Evolutionary conservation across 2,797 vertebrate species (phyloP).

Genomic region (Urosaurus nigricauda): DNA sequence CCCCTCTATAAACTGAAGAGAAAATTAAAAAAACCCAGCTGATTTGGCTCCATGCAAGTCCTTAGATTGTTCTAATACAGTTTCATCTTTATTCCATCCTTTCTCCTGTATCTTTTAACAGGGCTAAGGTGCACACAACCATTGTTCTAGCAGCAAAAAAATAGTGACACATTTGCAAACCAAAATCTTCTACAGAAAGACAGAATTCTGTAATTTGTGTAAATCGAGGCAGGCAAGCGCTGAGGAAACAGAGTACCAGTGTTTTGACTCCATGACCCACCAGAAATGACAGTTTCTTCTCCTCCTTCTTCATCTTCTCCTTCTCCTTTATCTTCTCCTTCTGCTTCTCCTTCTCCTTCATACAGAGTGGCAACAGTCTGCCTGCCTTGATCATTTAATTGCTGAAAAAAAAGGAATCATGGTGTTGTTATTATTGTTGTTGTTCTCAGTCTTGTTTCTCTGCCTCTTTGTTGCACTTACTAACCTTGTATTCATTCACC

Average conservation of each 20-base stretch:
- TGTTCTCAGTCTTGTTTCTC: not conserved
- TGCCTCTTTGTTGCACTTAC: not conserved
- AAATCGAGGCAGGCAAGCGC: too few relatives aligned
- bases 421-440: not conserved
- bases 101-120: not conserved
- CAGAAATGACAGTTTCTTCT: too few relatives aligned
- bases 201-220: too few relatives aligned
- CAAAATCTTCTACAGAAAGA: too few relatives aligned
- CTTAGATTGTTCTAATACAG: not conserved
- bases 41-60: not conserved
- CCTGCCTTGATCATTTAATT: not conserved
- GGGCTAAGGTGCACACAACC: not conserved
- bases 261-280: too few relatives aligned
- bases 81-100: not conserved
- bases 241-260: too few relatives aligned
- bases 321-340: too few relatives aligned
- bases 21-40: not conserved
- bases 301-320: too few relatives aligned
- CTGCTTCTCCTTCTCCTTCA: too few relatives aligned
- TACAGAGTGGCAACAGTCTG: too few relatives aligned
- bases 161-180: too few relatives aligned
- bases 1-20: rapidly evolving
- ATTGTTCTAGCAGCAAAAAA: too few relatives aligned
- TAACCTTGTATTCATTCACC: not conserved
- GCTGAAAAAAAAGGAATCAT: not conserved